Evolutionary conservation across 1,140 invertebrate genomes (phyloP).

Genomic region (Zaprionus camerounensis): DNA sequence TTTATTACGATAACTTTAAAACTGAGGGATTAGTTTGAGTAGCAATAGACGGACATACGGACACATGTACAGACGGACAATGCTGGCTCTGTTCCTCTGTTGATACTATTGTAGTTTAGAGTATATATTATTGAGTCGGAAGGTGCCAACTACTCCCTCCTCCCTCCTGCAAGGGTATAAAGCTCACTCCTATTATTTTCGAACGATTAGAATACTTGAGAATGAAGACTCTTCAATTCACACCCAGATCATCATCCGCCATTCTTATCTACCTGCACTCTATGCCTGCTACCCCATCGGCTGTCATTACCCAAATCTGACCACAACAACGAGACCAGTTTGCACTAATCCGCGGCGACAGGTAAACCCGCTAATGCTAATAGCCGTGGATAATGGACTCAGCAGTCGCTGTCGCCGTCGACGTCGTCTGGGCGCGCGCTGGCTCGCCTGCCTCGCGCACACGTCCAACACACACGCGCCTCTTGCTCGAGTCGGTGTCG

Average conservation of each 20-base stretch:
- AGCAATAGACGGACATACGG: too few relatives aligned
- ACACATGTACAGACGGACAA: too few relatives aligned
- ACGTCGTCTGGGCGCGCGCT: background rate
- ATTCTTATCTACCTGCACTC: constrained; percentile 28
- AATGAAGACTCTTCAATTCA: background rate
- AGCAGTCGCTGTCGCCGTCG: constrained; percentile 25
- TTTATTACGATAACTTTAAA: too few relatives aligned
- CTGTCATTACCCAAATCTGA: constrained; percentile 57
- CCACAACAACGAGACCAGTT: constrained; percentile 52
- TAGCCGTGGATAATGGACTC: constrained; percentile 58
- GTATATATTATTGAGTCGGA: too few relatives aligned
- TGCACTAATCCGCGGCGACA: constrained; percentile 71
- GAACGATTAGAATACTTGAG: background rate
- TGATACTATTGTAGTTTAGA: too few relatives aligned
- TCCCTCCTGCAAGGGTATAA: too few relatives aligned
- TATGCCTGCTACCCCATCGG: background rate
- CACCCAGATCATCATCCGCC: background rate
- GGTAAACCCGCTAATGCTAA: constrained; percentile 74
- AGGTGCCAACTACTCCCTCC: too few relatives aligned
- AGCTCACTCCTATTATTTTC: too few relatives aligned
- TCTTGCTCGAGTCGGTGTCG: constrained; percentile 25
- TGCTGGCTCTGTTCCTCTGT: too few relatives aligned
- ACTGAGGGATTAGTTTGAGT: too few relatives aligned
- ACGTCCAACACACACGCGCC: constrained; percentile 35
- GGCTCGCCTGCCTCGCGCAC: constrained; percentile 39